Evolutionary conservation across 2,888 invertebrate species (phyloP).

Genomic region (Chloromyia formosa): DNA sequence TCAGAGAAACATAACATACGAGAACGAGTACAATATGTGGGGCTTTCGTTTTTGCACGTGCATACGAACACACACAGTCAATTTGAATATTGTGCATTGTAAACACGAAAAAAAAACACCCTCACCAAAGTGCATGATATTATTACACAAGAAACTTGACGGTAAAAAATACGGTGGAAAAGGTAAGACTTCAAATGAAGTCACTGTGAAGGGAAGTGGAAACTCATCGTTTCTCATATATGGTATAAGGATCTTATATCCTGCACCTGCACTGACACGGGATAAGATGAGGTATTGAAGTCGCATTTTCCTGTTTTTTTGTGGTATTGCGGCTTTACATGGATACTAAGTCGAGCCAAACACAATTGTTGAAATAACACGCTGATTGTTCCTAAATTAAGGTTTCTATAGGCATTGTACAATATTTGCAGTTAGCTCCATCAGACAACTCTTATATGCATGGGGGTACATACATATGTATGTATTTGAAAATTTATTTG

Average conservation of each 20-base stretch:
- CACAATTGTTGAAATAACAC: too few species aligned
- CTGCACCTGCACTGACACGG: conserved; percentile 3
- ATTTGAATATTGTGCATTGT: conserved; percentile 30
- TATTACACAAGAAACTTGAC: conserved; percentile 10
- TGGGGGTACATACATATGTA: too few species aligned
- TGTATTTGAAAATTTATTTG: too few species aligned
- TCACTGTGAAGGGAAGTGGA: not conserved
- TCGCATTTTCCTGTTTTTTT: not conserved
- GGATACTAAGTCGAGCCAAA: too few species aligned
- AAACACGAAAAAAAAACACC: conserved; percentile 18
- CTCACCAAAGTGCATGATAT: conserved; percentile 11
- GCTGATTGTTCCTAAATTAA: not conserved
- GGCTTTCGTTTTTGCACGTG: too few species aligned
- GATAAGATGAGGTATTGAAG: not conserved
- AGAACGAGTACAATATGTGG: too few species aligned
- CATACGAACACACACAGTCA: too few species aligned
- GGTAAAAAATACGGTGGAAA: not conserved
- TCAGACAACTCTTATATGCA: too few species aligned
- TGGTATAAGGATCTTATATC: not conserved
- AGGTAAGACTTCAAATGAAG: conserved; percentile 10
- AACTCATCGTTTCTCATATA: not conserved
- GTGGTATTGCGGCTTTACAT: too few species aligned
- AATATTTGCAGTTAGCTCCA: not conserved
- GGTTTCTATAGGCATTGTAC: not conserved
- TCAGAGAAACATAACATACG: not conserved